Base-by-base conservation (phyloP, 2,888 invertebrate genomes). In the Phymatocera aterrima region DNA sequence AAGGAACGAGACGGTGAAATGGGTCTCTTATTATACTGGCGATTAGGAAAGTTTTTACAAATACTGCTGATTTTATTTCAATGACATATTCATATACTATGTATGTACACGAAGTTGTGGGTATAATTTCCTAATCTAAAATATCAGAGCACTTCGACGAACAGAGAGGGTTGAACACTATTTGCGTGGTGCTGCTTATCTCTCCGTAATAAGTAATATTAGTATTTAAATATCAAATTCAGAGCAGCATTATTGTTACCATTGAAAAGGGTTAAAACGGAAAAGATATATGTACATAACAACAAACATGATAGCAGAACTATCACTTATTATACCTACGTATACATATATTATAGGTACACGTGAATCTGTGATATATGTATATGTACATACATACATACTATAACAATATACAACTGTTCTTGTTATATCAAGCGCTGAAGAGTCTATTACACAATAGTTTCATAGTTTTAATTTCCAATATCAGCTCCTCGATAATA, bases 231-330 rank as follows among this genome's bases (percentile, higher is more conserved):
- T 51, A 51, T 51, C 51, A 12, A 46, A 21, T 10, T 21, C 21
- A 21, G 51, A 10, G 51, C 10, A 28, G 15, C 57, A 28, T n/a
- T 46, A 46, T 15, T 3, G 15, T 15, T 57, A 28, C 10, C 40
- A 40, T n/a, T n/a, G n/a, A 40, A 28, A 28, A 8, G 57, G 54
- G 15, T 24, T 12, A 15, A 28, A 28, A 57, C 2, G 51, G n/a
- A 18, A 34, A 72, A 51, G 51, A 72, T 15, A n/a, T n/a, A n/a
- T n/a, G n/a, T n/a, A 68, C 18, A 31, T 12, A 48, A 70, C 15
- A 70, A 43, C 46, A 24, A 68, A 72, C 48, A 72, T 21, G 72
- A 72, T 72, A 72, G 34, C 72, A 51, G 21, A 72, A 48, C 31
- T 72, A 72, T 72, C 48, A 72, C 48, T 72, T 51, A 72, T 51